Conservation (phyloP, 2,888 invertebrate species). For the Rhopalosiphum nymphaeae region DNA sequence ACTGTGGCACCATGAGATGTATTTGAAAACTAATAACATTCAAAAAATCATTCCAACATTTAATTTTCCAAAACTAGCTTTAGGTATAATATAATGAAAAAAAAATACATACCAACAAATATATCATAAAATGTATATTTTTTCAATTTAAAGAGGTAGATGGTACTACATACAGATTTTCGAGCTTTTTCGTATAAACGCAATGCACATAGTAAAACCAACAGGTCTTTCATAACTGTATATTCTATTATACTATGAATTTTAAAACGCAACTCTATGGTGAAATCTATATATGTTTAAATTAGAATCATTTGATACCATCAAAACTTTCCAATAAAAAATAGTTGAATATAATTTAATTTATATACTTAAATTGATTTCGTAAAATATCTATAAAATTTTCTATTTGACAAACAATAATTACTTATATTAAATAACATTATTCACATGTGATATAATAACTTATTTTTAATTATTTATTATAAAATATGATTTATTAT, state of each 20-base stretch:
- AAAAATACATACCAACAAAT: background rate
- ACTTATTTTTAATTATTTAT: background rate
- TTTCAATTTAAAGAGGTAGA: background rate
- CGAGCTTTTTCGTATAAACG: background rate
- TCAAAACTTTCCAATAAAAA: background rate
- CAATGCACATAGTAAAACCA: background rate
- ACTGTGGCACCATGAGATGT: background rate
- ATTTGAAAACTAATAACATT: background rate
- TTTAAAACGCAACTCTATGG: background rate
- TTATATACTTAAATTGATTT: background rate
- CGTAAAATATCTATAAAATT: background rate
- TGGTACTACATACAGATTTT: background rate
- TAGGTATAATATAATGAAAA: background rate
- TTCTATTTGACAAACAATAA: background rate
- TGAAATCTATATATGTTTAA: background rate
- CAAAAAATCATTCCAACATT: background rate
- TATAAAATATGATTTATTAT: background rate
- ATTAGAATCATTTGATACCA: background rate
- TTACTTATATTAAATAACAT: background rate
- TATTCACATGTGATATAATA: background rate
- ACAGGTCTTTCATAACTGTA: background rate
- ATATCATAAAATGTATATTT: background rate
- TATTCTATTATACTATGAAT: background rate
- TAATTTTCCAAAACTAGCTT: background rate
- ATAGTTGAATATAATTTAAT: background rate